These are phyloP conservation scores for Caranx ignobilis DNA, from an alignment of 2,113 vertebrate genomes.

Conservation along the genomic window DNA sequence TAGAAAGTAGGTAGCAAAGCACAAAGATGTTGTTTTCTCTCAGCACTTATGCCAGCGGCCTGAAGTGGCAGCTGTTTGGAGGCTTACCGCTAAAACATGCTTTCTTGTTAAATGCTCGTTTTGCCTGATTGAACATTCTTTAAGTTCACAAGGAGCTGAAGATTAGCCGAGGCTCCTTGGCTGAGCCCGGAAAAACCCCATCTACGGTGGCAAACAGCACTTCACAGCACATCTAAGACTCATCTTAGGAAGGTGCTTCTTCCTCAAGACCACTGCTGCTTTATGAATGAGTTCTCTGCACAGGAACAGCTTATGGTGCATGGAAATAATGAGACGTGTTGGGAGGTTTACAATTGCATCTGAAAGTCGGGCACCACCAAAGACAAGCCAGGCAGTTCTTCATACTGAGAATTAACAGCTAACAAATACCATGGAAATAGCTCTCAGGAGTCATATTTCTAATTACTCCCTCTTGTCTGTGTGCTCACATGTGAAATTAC, in stretches of 20 bases:
- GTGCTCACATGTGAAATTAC: conserved; percentile 36
- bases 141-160: conserved; percentile 33
- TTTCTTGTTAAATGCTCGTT: conserved; percentile 54
- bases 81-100: conserved; percentile 23
- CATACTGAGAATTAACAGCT: conserved; percentile 1
- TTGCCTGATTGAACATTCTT: conserved; percentile 55
- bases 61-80: conserved; percentile 47
- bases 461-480: conserved; percentile 19
- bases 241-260: conserved; percentile 28
- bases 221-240: conserved; percentile 38
- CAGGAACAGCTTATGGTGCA: conserved; percentile 57
- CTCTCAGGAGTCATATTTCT: not conserved
- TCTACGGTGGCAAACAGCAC: conserved; percentile 22
- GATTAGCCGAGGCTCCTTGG: conserved; percentile 21
- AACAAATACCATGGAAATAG: conserved; percentile 3
- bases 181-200: conserved; percentile 4
- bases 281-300: conserved; percentile 38
- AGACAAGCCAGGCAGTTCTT: conserved; percentile 29
- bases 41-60: not conserved
- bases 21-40: not conserved
- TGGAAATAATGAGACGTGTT: conserved; percentile 68
- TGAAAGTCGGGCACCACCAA: conserved; percentile 33
- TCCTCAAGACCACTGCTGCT: conserved; percentile 37
- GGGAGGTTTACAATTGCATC: conserved; percentile 52
- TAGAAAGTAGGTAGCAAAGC: not conserved